Base-by-base conservation (phyloP, 53 echinoderm and acorn worm species). In the Holothuria leucospilota region DNA sequence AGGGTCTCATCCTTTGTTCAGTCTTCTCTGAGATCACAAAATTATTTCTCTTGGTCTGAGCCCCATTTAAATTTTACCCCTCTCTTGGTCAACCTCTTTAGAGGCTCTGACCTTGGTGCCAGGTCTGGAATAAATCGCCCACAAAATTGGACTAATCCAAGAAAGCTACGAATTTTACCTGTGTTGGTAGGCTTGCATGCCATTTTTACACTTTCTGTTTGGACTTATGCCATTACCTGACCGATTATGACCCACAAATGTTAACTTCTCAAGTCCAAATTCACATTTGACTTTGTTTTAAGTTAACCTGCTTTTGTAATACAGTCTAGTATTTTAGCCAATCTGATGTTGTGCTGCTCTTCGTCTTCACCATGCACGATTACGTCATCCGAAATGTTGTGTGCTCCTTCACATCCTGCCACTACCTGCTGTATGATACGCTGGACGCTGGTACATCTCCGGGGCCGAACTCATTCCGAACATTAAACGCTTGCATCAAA, bases 311-410 rank as follows among this genome's bases (percentile, higher is more conserved):
- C 79, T 60, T 84, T 84, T 41, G 79, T 80, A 16, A 93, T 51
- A 25, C 60, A 88, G 23, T 66, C 56, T 23, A 89, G 82, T 46
- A 89, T 89, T 49, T 82, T 82, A 8, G n/a, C 49, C 66, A 94
- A 77, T 49, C 91, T 91, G 49, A 63, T 74, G 46, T 91, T 71
- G 77, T 34, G 2, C 34, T 94, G 94, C 56, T 93, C 56, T 13
- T 24, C 65, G 24, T 74, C 65, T 23, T 72, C 28, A 0, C 84
- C 71, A 29, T 71, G 68, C 4, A 89, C 84, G 38, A 89, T 75
- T 39, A 89, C 85, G 53, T 85, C 89, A 77, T 89, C 89, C 20
- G 89, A 71, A 40, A 89, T 89, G 53, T 89, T 89, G 53, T 89
- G 23, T 8, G 49, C 84, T 6, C 34, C 84, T 8, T 59, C 88